Percentiles rank a stretch among this genome's conserved stretches.
Evolutionary conservation across 92 coral and sea anemone genomes (phyloP).

Genomic region (Zoanthus gigantus): DNA sequence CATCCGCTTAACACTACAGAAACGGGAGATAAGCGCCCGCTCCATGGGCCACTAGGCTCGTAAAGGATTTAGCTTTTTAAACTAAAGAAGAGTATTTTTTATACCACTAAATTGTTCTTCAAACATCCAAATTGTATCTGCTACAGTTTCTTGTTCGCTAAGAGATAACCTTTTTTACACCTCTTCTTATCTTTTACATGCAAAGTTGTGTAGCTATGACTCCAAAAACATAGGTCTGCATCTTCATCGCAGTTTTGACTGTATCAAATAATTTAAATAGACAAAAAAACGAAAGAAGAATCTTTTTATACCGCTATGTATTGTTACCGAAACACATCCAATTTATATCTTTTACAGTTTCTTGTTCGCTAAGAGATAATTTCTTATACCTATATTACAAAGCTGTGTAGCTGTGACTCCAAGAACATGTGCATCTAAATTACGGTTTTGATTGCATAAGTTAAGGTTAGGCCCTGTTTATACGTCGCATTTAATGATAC

Average conservation of each 20-base stretch:
- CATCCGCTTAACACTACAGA: too few relatives aligned
- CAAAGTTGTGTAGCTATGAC: background rate
- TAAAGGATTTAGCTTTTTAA: too few relatives aligned
- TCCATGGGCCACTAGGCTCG: too few relatives aligned
- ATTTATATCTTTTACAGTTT: background rate
- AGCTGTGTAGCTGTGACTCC: background rate
- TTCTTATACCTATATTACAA: too few relatives aligned
- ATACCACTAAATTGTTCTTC: background rate
- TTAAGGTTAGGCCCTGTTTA: too few relatives aligned
- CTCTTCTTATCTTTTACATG: background rate
- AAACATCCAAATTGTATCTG: background rate
- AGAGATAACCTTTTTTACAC: background rate
- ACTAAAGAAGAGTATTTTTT: too few relatives aligned
- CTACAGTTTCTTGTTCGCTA: background rate
- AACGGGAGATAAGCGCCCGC: too few relatives aligned
- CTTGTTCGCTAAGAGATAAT: background rate
- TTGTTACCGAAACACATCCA: background rate
- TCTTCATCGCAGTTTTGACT: background rate
- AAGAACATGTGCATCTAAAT: too few relatives aligned
- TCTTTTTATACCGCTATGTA: background rate
- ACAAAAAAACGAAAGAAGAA: background rate
- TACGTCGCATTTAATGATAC: too few relatives aligned
- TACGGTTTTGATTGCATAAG: too few relatives aligned
- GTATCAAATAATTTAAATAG: background rate
- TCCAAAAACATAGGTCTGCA: background rate